These are phyloP conservation scores for Tachina lurida DNA, from an alignment of 2,888 invertebrate genomes.

Conservation along the genomic window DNA sequence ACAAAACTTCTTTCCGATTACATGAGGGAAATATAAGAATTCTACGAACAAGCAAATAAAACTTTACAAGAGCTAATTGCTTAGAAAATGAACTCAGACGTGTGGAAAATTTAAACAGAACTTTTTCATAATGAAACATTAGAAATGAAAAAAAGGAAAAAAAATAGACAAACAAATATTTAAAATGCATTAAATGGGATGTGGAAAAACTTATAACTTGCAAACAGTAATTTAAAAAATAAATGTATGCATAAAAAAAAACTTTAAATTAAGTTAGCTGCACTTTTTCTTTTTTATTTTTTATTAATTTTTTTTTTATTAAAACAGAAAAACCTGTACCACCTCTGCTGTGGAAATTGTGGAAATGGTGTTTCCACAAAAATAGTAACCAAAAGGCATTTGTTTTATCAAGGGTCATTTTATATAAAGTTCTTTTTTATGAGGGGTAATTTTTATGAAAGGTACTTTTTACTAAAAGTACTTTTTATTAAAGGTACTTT, in stretches of 20 bases:
- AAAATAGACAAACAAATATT: conserved; percentile 4
- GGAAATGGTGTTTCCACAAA: too few species aligned
- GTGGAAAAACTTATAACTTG: neutral
- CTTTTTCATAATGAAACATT: conserved; percentile 27
- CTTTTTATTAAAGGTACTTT: too few species aligned
- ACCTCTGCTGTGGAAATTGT: too few species aligned
- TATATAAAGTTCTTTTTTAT: too few species aligned
- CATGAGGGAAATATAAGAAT: neutral
- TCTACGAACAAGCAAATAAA: conserved; percentile 22
- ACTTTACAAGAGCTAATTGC: conserved; percentile 62
- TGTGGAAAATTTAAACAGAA: conserved; percentile 61
- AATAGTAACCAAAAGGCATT: too few species aligned
- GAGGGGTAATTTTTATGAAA: too few species aligned
- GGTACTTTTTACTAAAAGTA: too few species aligned
- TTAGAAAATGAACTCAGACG: conserved; percentile 59
- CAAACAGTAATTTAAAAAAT: neutral
- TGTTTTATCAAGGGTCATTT: too few species aligned
- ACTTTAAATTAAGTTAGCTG: too few species aligned
- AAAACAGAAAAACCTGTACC: too few species aligned
- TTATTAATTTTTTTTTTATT: too few species aligned
- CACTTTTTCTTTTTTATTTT: too few species aligned
- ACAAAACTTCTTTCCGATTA: conserved; percentile 5
- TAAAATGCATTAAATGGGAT: neutral
- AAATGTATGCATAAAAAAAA: neutral
- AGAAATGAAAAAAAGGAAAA: neutral